Base-by-base conservation (phyloP, 2,797 vertebrate species). In the Borostomias antarcticus region DNA sequence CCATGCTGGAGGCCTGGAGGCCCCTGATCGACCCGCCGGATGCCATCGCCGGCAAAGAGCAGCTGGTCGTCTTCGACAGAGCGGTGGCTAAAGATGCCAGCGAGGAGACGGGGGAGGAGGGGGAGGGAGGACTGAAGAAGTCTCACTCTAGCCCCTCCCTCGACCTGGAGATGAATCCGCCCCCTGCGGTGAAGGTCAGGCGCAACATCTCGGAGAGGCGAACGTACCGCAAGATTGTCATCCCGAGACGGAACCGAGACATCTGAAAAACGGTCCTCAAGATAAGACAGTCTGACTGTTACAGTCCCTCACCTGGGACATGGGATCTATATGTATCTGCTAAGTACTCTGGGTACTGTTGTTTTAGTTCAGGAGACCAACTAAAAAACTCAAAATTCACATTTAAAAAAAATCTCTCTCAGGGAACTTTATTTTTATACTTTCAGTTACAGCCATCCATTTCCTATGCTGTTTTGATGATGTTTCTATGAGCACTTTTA, bases 91-190 rank as follows among this genome's bases (percentile, higher is more conserved):
- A 37, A 17, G 88, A 75, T n/a, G n/a, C n/a, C 40, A 69, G 63
- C 4, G 64, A 70, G 0, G 82, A 40, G 1, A 62, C 2, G 2
- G 81, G 86, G 23, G 68, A 84, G 17, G 81, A 2, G 1, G 73
- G 76, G 10, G 82, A 85, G 11, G 80, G 76, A 0, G 76, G 75
- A 35, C 84, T 97, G 57, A 94, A 94, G 70, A 93, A 93, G 80
- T 95, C 93, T n/a, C 81, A 95, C 81, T 97, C 96, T 43, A 96
- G 95, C 75, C 96, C 96, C 0, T 95, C 96, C 10, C 87, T 97
- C 63, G 94, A 95, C 58, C 71, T 91, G 64, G 94, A 96, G 0
- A 17, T 78, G n/a, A 73, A 69, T 2, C 4, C 85, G 45, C 75
- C 82, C 0, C 45, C 81, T 0, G 32, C 86, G 40, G 62, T 90